Percentiles rank a stretch among this genome's conserved stretches.
These are phyloP conservation scores for Callosobruchus maculatus DNA, from an alignment of 2,888 invertebrate genomes.

Conservation along the genomic window DNA sequence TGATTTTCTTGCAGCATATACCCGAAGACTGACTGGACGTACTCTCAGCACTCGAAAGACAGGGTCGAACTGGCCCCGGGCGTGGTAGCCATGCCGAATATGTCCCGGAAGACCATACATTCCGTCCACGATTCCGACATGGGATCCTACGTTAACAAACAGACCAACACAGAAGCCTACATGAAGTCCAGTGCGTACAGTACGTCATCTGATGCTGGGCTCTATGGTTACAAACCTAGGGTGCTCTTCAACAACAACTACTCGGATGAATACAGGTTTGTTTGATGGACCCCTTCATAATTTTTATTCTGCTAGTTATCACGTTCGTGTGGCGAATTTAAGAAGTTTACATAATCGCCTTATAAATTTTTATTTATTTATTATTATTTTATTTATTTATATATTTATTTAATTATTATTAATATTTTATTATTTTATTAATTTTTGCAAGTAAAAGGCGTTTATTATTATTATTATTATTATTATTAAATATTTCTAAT, in stretches of 20 bases:
- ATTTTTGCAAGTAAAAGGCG: no score
- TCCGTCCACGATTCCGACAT: slow-evolving; percentile 22
- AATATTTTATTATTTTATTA: no score
- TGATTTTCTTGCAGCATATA: slow-evolving; percentile 62
- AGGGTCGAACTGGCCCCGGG: slow-evolving; percentile 77
- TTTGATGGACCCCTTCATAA: no score
- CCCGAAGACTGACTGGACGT: slow-evolving; percentile 90
- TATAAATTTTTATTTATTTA: no score
- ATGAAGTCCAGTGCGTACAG: slow-evolving; percentile 5
- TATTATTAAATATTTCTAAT: no score
- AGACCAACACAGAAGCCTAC: slow-evolving; percentile 38
- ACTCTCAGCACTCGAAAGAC: slow-evolving; percentile 77
- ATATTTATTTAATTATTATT: no score
- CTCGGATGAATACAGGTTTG: slow-evolving; percentile 1
- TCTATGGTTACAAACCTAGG: slow-evolving; percentile 10
- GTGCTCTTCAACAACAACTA: slow-evolving; percentile 29
- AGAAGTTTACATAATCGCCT: no score
- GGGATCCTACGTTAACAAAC: slow-evolving; percentile 26
- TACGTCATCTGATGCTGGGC: not conserved
- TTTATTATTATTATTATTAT: no score
- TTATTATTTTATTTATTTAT: no score
- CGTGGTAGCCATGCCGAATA: slow-evolving; percentile 81
- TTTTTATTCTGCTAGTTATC: no score
- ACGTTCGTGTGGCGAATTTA: no score
- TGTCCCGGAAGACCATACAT: slow-evolving; percentile 72